A percentile compares a stretch with the other conserved stretches of the same genome.
Conservation (phyloP, 1,140 invertebrate species). For the Venustaconcha ellipsiformis region DNA sequence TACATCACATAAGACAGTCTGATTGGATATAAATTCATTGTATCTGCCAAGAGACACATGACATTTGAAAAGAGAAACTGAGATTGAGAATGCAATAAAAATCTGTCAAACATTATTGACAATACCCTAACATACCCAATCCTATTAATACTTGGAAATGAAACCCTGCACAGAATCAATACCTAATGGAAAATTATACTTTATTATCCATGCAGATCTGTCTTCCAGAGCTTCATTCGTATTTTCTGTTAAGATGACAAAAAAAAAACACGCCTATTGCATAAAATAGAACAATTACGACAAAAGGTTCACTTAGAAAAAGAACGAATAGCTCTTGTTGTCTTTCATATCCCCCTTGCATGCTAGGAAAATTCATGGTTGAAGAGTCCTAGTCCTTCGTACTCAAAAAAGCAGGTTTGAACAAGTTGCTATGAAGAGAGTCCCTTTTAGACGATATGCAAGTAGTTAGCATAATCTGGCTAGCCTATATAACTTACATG, state of each 20-base stretch:
- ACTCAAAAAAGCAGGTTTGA: conserved; percentile 12
- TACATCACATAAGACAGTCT: too few relatives aligned
- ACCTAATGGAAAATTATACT: conserved; percentile 12
- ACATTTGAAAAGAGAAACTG: conserved; percentile 1
- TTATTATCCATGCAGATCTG: neutral
- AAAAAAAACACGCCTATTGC: conserved; percentile 2
- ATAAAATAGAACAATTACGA: conserved; percentile 3
- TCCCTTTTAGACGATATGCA: neutral
- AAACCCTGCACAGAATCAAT: neutral
- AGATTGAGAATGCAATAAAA: conserved; percentile 15
- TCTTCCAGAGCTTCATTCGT: conserved; percentile 12
- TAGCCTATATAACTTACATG: neutral
- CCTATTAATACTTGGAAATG: neutral
- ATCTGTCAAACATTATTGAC: conserved; percentile 1
- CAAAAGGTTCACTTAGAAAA: conserved; percentile 7
- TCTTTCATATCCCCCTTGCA: neutral
- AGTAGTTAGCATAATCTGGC: neutral
- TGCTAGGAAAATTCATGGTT: conserved; percentile 6
- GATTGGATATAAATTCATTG: neutral
- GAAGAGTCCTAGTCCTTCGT: neutral
- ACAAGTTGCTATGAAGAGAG: neutral
- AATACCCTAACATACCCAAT: neutral
- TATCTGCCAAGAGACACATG: neutral
- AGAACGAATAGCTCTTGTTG: conserved; percentile 9
- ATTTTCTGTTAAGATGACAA: conserved; percentile 17